phyloP scores from a whole-genome alignment of 2,888 invertebrate genomes.

The Hermaeophaga mercurialis region DNA sequence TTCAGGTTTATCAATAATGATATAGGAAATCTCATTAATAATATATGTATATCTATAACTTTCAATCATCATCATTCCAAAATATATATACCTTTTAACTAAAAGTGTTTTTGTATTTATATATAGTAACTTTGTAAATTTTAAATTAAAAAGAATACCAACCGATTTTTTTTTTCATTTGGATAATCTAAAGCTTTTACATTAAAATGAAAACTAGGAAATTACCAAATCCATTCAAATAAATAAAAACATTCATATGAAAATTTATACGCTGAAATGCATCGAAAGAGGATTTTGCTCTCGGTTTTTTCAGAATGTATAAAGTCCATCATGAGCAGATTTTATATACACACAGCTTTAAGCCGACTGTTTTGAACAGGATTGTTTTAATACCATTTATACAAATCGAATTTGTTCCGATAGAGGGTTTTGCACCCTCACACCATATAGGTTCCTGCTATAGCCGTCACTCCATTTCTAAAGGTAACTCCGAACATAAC shows the following conservation, averaged over 20 bases:
- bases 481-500: conserved; percentile 16
- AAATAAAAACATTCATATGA: conserved; percentile 17
- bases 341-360: conserved; percentile 45
- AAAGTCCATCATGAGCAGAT: conserved; percentile 33
- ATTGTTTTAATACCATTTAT: conserved; percentile 67
- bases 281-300: conserved; percentile 34
- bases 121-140: too few species aligned
- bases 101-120: too few species aligned
- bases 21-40: too few species aligned
- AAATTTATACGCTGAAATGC: conserved; percentile 32
- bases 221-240: conserved; percentile 7
- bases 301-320: conserved; percentile 44
- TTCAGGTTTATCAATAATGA: too few species aligned
- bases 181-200: conserved; percentile 4
- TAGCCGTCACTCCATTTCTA: neutral
- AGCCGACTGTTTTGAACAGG: conserved; percentile 57
- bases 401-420: conserved; percentile 64
- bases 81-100: too few species aligned
- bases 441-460: conserved; percentile 9
- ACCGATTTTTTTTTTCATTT: too few species aligned
- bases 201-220: conserved; percentile 4
- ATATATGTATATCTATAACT: too few species aligned
- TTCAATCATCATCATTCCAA: too few species aligned
- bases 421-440: conserved; percentile 46
- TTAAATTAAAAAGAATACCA: too few species aligned